Evolutionary conservation across 2,113 vertebrate species (phyloP), one percentile per base, ranked within the genome.

Genomic region (Lutjanus erythropterus): DNA sequence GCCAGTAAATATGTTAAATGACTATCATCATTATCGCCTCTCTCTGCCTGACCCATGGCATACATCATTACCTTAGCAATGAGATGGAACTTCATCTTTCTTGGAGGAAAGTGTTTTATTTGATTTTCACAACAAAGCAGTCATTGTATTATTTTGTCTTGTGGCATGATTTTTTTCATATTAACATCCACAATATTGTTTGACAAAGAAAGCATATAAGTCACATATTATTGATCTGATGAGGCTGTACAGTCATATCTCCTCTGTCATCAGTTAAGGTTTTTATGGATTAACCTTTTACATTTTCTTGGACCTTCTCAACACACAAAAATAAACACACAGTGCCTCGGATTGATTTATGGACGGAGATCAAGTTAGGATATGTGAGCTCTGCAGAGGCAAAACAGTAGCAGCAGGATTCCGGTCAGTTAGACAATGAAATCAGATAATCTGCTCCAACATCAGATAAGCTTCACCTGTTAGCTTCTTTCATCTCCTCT

Each of bases 21-120:
- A 92, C 89, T 89, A 82, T 83, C 91, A 87, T 94, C 91, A 91
- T 93, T 90, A 89, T 88, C 55, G 59, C 79, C 78, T 65, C 73
- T 88, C 71, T 75, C 73, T 88, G 89, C 78, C 89, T 88, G 91
- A 93, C 93, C 93, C 78, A 18, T 55, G 68, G 85, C 73, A 92
- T 86, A 93, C 92, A 91, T 92, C 94, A 95, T 95, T 95, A 93
- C 83, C 80, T 93, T 71, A 88, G 74, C 91, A 93, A 94, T 95
- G 93, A 93, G 86, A 87, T 88, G 93, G 91, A 91, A 90, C 92
- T 76, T 86, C 52, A 86, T 93, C 84, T 77, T 80, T 92, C 84
- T 81, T 70, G 41, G 65, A 77, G 78, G 78, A 86, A 86, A 86
- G 77, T 80, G 66, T 89, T 88, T 88, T 61, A 71, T 91, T 89